Evolutionary conservation across 2,888 invertebrate species (phyloP), one percentile per base, ranked within the genome.

Genomic region (Acronicta psi): DNA sequence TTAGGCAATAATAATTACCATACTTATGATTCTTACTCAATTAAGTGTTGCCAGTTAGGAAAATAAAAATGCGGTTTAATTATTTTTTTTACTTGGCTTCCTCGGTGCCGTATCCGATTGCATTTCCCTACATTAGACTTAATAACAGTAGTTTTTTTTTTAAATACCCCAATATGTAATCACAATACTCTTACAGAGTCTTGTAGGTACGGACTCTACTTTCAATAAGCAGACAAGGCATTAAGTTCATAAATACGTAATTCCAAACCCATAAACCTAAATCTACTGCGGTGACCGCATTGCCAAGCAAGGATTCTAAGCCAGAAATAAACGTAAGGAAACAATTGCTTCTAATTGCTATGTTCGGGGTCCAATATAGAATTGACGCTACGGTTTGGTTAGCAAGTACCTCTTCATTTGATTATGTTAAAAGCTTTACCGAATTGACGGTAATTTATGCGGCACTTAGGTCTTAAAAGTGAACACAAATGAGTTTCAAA

Each of bases 371-470:
- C 51, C 36, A 38, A 50, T 53, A 59, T 60, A 55, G 29, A 51
- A 53, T 47, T 52, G 36, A 44, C 16, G 47, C 16, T 16, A 49
- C 36, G 37, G 49, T 51, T 55, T 50, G 18, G 38, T 46, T 57
- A 9, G 4, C n/a, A 62, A 53, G 46, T 55, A 58, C 34, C 41
- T 52, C 54, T 57, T 68, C 47, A 75, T 59, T 62, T 59, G 51
- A 68, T 65, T 68, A 68, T 53, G 55, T 46, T 72, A 60, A 75
- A 75, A 75, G 69, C 59, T 52, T 36, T 42, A 29, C 17, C 23
- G 38, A 38, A 50, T 43, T 53, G 42, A 57, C 52, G 51, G 18
- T 56, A 46, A 56, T 67, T 60, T 36, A 57, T 58, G 23, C 25
- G 31, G 41, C 51, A 51, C 37, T 51, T 50, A 42, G 11, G 29